Conservation (phyloP, 2,888 invertebrate genomes). For the Orthosia cruda region DNA sequence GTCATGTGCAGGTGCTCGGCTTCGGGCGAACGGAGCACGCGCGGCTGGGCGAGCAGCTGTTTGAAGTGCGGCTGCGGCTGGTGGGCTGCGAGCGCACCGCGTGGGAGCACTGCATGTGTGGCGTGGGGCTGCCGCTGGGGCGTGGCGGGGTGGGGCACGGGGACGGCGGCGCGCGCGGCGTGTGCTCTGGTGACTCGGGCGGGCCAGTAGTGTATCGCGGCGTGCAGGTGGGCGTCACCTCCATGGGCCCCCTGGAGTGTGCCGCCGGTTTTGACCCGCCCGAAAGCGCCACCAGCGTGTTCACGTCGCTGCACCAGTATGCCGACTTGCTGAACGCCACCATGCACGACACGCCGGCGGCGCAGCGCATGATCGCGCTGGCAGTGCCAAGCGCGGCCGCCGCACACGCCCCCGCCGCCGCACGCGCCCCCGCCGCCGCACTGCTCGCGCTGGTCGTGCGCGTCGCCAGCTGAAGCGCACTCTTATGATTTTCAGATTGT, state of each 20-base stretch:
- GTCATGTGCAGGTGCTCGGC: constrained; percentile 79
- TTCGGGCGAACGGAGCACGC: constrained; percentile 83
- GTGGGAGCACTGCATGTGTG: constrained; percentile 83
- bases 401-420: constrained; percentile 23
- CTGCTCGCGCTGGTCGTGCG: constrained; percentile 2
- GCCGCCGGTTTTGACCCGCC: constrained; percentile 56
- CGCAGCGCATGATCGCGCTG: constrained; percentile 70
- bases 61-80: constrained; percentile 77
- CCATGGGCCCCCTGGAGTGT: constrained; percentile 85
- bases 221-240: constrained; percentile 81
- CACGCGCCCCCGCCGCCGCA: constrained; percentile 9
- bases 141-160: constrained; percentile 23
- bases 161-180: constrained; percentile 73
- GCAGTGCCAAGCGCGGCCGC: constrained; percentile 1
- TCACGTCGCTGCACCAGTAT: constrained; percentile 83
- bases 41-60: constrained; percentile 79
- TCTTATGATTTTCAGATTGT: constrained; percentile 1
- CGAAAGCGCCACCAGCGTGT: constrained; percentile 80
- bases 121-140: constrained; percentile 69
- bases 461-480: constrained; percentile 12
- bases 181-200: constrained; percentile 88
- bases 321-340: constrained; percentile 81
- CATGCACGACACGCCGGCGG: constrained; percentile 75
- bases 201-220: constrained; percentile 75
- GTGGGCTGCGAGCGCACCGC: constrained; percentile 77